Base-by-base conservation (phyloP, 2,113 vertebrate species). In the Tenebrosternarchus preto region DNA sequence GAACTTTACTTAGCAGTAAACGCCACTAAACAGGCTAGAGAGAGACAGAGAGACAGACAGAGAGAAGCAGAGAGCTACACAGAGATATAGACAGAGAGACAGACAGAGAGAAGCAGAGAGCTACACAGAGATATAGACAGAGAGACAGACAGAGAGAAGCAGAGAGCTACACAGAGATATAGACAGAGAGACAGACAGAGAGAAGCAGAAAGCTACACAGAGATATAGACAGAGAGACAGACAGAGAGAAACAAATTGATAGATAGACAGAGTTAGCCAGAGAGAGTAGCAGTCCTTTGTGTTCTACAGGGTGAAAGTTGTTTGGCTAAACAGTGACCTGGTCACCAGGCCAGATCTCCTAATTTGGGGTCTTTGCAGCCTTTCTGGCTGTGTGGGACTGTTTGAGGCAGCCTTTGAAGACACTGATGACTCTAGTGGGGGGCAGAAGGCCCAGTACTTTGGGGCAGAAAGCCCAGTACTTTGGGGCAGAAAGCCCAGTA, bases 1-100 rank as follows among this genome's bases (percentile, higher is more conserved):
- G 56, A 50, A n/a, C 53, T 69, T 59, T 70, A 20, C 55, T 70
- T 69, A n/a, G 53, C 50, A 68, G 76, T 68, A 77, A 77, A 69
- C 61, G 64, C 19, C 20, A 27, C 36, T 63, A n/a, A 19, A 2
- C 31, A 82, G 69, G 61, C n/a, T 22, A 43, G 29, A 78, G 20
- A 19, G 60, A 39, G 27, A n/a, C 33, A 25, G 56, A 4, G 46
- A 27, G 19, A 77, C 15, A 60, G 33, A 60, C n/a, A 20, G 3
- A 78, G 20, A 46, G 19, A 59, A n/a, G 57, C 25, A 36, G 50
- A 69, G 64, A 61, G 33, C 6, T 9, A 8, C 6, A 43, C 39
- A 70, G 66, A 78, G n/a, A 43, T 29, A 25, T 22, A 36, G 27
- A 25, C 1, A 60, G 55, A n/a, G 25, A 17, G 25, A 4, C 11